Evolutionary conservation across 2,113 vertebrate species (phyloP).

Genomic region (Thoracochromis brauschi): DNA sequence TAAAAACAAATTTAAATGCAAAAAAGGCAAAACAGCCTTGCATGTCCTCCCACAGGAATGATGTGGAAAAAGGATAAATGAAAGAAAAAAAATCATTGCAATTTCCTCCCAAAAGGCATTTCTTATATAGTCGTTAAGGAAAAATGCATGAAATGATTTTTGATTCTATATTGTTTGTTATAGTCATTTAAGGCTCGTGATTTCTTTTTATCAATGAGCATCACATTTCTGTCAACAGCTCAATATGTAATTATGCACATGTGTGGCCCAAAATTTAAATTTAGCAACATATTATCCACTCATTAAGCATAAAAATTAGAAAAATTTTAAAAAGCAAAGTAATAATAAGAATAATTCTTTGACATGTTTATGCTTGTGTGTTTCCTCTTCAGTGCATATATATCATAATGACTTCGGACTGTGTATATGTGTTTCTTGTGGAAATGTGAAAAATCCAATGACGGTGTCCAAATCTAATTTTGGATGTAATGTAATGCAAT

Average conservation of each 20-base stretch:
- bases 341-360: not conserved
- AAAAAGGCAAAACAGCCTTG: conserved; percentile 29
- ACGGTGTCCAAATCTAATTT: not conserved
- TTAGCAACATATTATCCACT: not conserved
- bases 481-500: not conserved
- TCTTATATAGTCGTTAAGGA: not conserved
- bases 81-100: conserved; percentile 25
- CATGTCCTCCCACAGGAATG: conserved; percentile 40
- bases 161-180: conserved; percentile 7
- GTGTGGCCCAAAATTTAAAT: not conserved
- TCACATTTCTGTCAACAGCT: not conserved
- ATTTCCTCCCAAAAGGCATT: not conserved
- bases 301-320: not conserved
- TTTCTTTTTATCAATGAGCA: conserved; percentile 5
- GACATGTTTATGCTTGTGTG: not conserved
- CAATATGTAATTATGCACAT: not conserved
- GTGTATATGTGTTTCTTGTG: not conserved
- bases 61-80: conserved; percentile 18
- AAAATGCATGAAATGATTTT: not conserved
- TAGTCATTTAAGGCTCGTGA: not conserved
- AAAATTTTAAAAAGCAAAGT: not conserved
- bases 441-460: not conserved
- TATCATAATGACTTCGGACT: not conserved
- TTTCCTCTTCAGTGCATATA: not conserved
- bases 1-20: conserved; percentile 56